Evolutionary conservation across 2,797 vertebrate species (phyloP).

Genomic region (Eutrigla gurnardus): DNA sequence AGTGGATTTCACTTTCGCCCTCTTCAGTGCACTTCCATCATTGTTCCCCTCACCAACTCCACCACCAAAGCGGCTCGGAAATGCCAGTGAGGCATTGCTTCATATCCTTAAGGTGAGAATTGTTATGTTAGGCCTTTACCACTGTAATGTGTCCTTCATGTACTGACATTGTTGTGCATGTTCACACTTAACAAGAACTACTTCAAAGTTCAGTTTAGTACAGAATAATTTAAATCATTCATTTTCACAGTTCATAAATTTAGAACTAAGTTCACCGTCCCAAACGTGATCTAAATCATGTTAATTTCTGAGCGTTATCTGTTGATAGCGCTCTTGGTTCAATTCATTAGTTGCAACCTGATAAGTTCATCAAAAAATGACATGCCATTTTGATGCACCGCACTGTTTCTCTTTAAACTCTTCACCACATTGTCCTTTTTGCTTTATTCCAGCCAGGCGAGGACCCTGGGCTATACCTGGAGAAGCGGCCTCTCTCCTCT

Average conservation of each 20-base stretch:
- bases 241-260: no score
- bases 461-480: no score
- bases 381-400: no score
- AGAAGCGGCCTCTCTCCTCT: no score
- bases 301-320: background rate
- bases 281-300: background rate
- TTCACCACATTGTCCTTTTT: no score
- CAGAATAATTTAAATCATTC: no score
- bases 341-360: constrained; percentile 1
- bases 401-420: no score
- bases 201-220: no score
- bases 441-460: no score
- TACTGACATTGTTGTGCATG: constrained; percentile 11
- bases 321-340: no score
- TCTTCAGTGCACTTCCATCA: constrained; percentile 26
- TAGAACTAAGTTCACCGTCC: constrained; percentile 1
- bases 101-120: constrained; percentile 15
- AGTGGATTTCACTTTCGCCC: background rate
- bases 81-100: constrained; percentile 10
- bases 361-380: background rate
- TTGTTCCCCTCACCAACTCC: constrained; percentile 30
- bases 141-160: no score
- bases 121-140: background rate
- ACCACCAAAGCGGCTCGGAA: constrained; percentile 22
- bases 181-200: constrained; percentile 9